Evolutionary conservation across 2,888 invertebrate genomes (phyloP), one percentile per base, ranked within the genome.

Genomic region (Polymixis flavicincta): DNA sequence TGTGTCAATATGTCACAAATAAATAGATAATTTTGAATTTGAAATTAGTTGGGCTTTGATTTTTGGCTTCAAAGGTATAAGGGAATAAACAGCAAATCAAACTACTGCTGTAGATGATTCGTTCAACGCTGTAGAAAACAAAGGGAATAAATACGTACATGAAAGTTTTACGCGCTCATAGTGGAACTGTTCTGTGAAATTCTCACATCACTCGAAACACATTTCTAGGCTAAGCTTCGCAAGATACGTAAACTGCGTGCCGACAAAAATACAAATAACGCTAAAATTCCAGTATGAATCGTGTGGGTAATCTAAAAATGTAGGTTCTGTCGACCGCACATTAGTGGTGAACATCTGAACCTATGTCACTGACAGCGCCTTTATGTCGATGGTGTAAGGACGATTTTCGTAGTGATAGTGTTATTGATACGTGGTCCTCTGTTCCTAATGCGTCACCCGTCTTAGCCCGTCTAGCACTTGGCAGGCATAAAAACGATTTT

Each of bases 401-500:
- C 55, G 17, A 57, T 28, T 28, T 28, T 28, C 19, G 9, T 57
- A 14, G 25, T 25, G 5, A 14, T 7, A 55, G 17, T 55, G 25
- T 55, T 55, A 9, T 9, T 9, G 60, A 32, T 63, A 9, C 17
- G 17, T n/a, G n/a, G 17, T n/a, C 42, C 14, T n/a, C 9, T n/a
- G n/a, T 9, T 2, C 42, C 1, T 42, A 22, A 25, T 28, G 42
- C 14, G 22, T 60, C 32, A 22, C 14, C n/a, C n/a, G 37, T 37
- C 6, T 37, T 37, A 5, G n/a, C n/a, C 4, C 11, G 1, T n/a
- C 54, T 54, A 42, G 28, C 71, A 66, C 45, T 25, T 52, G 11
- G 45, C 72, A 32, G n/a, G 25, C 22, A 61, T 61, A 55, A 48
- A 72, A 25, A 72, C 22, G 17, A 22, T 59, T 59, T 25, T 22